A percentile compares a stretch with the other conserved stretches of the same genome.
Conservation (phyloP, 1,140 invertebrate genomes). For the Lethocerus indicus region DNA sequence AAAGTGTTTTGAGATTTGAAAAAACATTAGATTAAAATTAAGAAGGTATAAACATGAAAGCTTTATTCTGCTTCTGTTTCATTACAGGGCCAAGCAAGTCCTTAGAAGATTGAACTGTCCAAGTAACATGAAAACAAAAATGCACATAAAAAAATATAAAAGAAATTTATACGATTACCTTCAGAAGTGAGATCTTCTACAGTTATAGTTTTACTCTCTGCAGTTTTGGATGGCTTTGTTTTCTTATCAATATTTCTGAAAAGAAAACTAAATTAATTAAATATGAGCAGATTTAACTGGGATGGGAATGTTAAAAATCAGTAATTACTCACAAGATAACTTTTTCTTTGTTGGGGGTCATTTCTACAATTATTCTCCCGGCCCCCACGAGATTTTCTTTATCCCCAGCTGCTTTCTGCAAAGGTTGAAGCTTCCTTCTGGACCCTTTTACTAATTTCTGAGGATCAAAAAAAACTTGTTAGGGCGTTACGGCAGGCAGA, state of each 20-base stretch:
- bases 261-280: not conserved
- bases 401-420: constrained; percentile 18
- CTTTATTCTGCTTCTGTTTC: too few relatives aligned
- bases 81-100: too few relatives aligned
- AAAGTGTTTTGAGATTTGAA: not conserved
- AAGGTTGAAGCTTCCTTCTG: constrained; percentile 15
- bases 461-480: too few relatives aligned
- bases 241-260: constrained; percentile 3
- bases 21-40: not conserved
- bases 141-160: not conserved
- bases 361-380: constrained; percentile 9
- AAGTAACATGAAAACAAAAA: not conserved
- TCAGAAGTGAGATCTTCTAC: constrained; percentile 15
- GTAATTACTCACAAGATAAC: not conserved
- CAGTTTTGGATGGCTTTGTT: not conserved
- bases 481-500: too few relatives aligned
- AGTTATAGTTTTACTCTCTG: constrained; percentile 8
- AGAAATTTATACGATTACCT: not conserved
- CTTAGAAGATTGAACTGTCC: not conserved
- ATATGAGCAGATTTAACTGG: too few relatives aligned
- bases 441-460: constrained; percentile 9
- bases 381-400: constrained; percentile 19
- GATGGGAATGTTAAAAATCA: too few relatives aligned
- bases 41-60: too few relatives aligned
- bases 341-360: constrained; percentile 6